Evolutionary conservation across 2,888 invertebrate species (phyloP).

Genomic region (Heliconius cydno): DNA sequence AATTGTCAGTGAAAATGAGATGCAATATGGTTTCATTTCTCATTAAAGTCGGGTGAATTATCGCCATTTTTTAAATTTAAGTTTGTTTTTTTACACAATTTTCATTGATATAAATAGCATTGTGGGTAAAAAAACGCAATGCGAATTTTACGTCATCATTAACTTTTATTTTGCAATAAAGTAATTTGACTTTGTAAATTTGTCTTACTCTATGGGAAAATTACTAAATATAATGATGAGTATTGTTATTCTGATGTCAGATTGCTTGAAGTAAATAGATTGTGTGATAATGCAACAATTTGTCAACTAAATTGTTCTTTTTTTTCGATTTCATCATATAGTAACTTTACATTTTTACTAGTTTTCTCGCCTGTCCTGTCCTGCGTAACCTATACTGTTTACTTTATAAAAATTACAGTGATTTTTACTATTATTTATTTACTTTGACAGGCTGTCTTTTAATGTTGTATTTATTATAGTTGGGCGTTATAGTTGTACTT

Average conservation of each 20-base stretch:
- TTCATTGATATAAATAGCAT: background rate
- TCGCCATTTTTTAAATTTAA: conserved; percentile 2
- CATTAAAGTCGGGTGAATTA: background rate
- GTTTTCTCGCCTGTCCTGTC: background rate
- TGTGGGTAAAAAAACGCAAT: background rate
- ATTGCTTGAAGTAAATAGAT: conserved; percentile 4
- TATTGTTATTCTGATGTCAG: background rate
- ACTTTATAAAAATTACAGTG: background rate
- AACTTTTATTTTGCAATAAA: conserved; percentile 5
- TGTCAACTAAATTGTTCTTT: background rate
- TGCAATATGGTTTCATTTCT: background rate
- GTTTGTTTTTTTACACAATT: background rate
- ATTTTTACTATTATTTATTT: background rate
- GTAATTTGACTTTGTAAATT: background rate
- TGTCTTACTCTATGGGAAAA: background rate
- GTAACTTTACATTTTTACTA: background rate
- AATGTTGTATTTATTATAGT: conserved; percentile 3
- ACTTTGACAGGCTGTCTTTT: background rate
- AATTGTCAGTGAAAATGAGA: background rate
- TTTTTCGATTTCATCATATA: background rate
- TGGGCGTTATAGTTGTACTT: no score
- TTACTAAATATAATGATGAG: background rate
- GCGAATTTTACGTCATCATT: background rate
- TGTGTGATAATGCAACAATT: conserved; percentile 11
- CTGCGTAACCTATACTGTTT: background rate